A percentile compares a stretch with the other conserved stretches of the same genome.
Evolutionary conservation across 1,140 invertebrate genomes (phyloP).

Genomic region (Sarcophaga peregrina): DNA sequence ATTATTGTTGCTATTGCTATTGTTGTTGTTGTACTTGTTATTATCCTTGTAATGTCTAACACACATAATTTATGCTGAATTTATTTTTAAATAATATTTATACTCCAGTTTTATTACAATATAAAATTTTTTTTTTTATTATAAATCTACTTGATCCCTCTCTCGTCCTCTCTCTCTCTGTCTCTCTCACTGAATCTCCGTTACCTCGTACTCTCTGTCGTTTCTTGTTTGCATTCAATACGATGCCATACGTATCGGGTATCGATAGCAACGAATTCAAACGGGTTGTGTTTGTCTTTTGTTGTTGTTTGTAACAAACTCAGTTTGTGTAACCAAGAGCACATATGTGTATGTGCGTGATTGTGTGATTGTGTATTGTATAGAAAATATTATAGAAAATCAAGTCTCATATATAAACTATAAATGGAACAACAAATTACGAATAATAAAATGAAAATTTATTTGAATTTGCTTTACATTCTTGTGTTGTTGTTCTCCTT

Average conservation of each 20-base stretch:
- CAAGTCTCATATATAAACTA: not conserved
- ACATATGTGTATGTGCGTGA: too few species aligned
- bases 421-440: not conserved
- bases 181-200: not conserved
- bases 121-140: not conserved
- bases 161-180: too few species aligned
- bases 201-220: too few species aligned
- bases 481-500: not conserved
- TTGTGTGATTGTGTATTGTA: too few species aligned
- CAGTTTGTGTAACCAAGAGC: too few species aligned
- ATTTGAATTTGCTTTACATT: not conserved
- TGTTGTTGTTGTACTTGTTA: not conserved
- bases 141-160: too few species aligned
- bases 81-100: constrained; percentile 21
- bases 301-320: too few species aligned
- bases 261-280: too few species aligned
- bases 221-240: not conserved
- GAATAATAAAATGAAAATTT: constrained; percentile 1
- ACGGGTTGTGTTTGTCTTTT: too few species aligned
- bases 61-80: constrained; percentile 32
- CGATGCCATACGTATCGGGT: not conserved
- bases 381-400: too few species aligned
- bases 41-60: constrained; percentile 34
- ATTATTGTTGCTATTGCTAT: too few species aligned
- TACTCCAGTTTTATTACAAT: not conserved